Evolutionary conservation across 2,888 invertebrate species (phyloP), one percentile per base, ranked within the genome.

Genomic region (Scaptodrosophila latifasciaeformis): DNA sequence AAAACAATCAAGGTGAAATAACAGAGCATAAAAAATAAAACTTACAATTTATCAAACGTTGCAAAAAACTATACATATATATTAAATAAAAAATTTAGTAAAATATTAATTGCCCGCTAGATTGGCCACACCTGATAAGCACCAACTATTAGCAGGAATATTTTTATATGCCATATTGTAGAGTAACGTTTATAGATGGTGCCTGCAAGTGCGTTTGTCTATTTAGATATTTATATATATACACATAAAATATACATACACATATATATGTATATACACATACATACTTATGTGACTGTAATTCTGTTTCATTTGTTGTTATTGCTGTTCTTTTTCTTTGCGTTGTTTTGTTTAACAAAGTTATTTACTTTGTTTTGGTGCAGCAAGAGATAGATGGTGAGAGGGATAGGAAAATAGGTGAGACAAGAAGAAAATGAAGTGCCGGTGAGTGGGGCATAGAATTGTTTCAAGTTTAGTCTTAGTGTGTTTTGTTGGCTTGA

Each of bases 391-490:
- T 49, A 52, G 59, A 15, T 13, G 37, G 40, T 12, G 52, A 12
- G 47, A 18, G 21, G 44, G 31, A 17, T 9, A 7, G 37, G 24
- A 10, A 6, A 10, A 10, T 10, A 2, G 19, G 40, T 7, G 39
- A 9, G 37, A 15, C 12, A 27, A n/a, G n/a, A n/a, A n/a, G n/a
- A n/a, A n/a, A n/a, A n/a, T n/a, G n/a, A n/a, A n/a, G n/a, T n/a
- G 15, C 30, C 35, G 21, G 10, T 9, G 2, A 30, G 29, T 53
- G 50, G 30, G 52, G 65, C 56, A 69, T 71, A 71, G 76, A 54
- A 65, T 76, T 78, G 78, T 75, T 72, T 78, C 72, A 78, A 78
- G 75, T 75, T 77, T 76, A n/a, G n/a, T n/a, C n/a, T n/a, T n/a
- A 59, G 71, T 72, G 65, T 70, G 70, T 72, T 78, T 78, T 72